Base-by-base conservation (phyloP, 2,113 vertebrate genomes). In the Petrocephalus zakoni region DNA sequence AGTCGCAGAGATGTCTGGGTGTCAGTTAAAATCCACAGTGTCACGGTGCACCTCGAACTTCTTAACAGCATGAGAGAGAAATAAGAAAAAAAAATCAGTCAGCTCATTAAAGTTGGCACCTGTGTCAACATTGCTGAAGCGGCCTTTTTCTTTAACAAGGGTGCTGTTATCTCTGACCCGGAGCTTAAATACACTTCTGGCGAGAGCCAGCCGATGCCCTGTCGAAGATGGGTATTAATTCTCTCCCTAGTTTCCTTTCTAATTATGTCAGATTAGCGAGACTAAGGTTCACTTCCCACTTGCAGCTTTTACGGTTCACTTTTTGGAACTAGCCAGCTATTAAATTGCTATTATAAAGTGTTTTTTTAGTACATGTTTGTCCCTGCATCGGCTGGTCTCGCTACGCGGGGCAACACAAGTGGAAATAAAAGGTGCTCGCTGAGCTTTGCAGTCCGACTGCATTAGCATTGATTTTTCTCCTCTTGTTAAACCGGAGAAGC, bases 401-500 rank as follows among this genome's bases (percentile, higher is more conserved):
- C 83, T 85, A 34, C 22, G 25, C n/a, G 10, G 52, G 51, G 22
- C 21, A 13, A 55, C 84, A 86, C 47, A 53, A 55, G 56, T 34
- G 52, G 49, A 51, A 46, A 83, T 11, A 83, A 78, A 78, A 83
- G 8, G 11, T 2, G 5, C 22, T 37, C 52, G 25, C 25, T 25
- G n/a, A 52, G 52, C 51, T 86, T 86, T 34, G 84, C 51, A 61
- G 86, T 61, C 22, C 11, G 22, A 34, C 55, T 87, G 42, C 55
- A 87, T 87, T 87, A 87, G 37, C 34, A 64, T 58, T 87, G 86
- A 61, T 61, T 58, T 87, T 29, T 37, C 53, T 87, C 56, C 4
- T 87, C 55, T 86, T 55, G 84, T 86, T 86, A 86, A 86, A 34
- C 84, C 10, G 13, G 51, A 11, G 84, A 34, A 86, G n/a, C n/a